These are phyloP conservation scores for Ceratotherium simum DNA, from an alignment of 2,113 vertebrate species.

Conservation along the genomic window DNA sequence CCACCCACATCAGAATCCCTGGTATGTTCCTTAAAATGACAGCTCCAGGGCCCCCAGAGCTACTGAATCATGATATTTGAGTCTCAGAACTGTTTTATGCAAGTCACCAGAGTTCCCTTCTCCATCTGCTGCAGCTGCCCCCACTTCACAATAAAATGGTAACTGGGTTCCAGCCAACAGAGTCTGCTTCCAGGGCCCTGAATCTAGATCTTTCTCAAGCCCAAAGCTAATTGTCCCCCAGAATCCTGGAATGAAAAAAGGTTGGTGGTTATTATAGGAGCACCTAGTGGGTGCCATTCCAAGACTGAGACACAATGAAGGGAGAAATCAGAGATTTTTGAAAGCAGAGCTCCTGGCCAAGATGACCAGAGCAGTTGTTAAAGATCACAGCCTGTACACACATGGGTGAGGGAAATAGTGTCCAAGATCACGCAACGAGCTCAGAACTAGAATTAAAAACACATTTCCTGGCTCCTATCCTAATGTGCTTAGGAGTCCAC, in stretches of 20 bases:
- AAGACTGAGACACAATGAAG: background rate
- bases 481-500: background rate
- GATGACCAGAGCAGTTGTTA: background rate
- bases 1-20: background rate
- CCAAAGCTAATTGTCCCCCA: background rate
- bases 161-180: background rate
- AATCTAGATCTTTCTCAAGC: background rate
- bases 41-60: background rate
- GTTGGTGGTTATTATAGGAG: background rate
- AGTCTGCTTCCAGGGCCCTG: background rate
- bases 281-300: background rate
- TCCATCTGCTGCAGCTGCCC: background rate
- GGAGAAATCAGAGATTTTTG: background rate
- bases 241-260: background rate
- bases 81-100: background rate
- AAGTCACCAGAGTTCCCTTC: background rate
- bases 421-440: background rate
- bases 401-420: background rate
- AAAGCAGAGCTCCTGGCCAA: background rate
- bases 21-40: background rate
- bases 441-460: background rate
- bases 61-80: background rate
- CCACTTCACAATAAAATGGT: background rate
- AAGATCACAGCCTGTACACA: background rate
- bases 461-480: background rate